A percentile compares a stretch with the other conserved stretches of the same genome.
Evolutionary conservation across 2,797 vertebrate species (phyloP).

Genomic region (Synaphobranchus kaupii): DNA sequence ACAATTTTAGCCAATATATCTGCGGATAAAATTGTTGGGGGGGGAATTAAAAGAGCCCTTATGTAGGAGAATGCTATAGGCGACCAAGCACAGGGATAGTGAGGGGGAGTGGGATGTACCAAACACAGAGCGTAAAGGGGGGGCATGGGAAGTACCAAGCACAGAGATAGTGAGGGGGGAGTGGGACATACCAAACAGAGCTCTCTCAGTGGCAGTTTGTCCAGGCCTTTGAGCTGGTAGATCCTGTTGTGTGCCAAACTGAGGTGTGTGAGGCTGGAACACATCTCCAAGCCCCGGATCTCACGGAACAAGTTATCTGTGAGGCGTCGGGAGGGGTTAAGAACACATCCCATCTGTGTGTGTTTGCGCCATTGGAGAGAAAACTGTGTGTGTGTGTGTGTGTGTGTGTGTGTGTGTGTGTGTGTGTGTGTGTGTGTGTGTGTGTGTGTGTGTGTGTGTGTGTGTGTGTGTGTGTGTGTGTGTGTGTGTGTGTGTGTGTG

Average conservation of each 20-base stretch:
- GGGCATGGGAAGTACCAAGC: not conserved
- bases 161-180: conserved; percentile 7
- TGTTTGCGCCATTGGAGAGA: not conserved
- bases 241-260: conserved; percentile 86
- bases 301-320: conserved; percentile 84
- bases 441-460: not conserved
- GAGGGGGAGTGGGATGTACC: not conserved
- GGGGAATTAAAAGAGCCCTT: not conserved
- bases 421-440: not conserved
- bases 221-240: conserved; percentile 70
- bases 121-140: not conserved
- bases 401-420: not conserved
- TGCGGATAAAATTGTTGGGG: too few relatives aligned
- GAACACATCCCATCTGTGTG: conserved; percentile 3
- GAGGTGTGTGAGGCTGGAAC: conserved; percentile 77
- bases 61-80: not conserved
- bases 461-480: not conserved
- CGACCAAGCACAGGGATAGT: not conserved
- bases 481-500: not conserved
- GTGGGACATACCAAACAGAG: conserved; percentile 80
- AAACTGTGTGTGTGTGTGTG: not conserved
- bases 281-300: conserved; percentile 81
- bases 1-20: not conserved
- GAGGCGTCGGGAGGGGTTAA: conserved; percentile 42
- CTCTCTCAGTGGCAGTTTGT: conserved; percentile 73